Evolutionary conservation across 2,113 vertebrate species (phyloP).

Genomic region (Actenoides hombroni): DNA sequence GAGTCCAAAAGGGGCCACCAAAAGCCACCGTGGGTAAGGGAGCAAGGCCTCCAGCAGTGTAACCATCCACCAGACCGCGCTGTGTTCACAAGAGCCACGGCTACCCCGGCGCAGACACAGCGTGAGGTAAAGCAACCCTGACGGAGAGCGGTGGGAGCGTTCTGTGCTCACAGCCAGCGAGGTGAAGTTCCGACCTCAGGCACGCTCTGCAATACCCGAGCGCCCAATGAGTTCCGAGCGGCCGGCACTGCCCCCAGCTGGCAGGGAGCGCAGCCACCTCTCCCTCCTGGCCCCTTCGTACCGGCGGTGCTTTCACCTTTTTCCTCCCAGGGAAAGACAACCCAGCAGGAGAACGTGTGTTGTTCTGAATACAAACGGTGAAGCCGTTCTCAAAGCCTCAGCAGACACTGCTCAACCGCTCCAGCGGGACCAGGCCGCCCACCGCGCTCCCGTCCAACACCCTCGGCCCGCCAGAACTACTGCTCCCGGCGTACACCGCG

Average conservation of each 20-base stretch:
- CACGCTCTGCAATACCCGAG: no score
- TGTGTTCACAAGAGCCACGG: fast-evolving
- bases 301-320: neutral
- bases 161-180: no score
- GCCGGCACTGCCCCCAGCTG: neutral
- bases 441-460: neutral
- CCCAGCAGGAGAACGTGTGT: fast-evolving
- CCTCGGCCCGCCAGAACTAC: neutral
- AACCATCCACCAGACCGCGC: fast-evolving
- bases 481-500: neutral
- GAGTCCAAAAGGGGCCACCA: no score
- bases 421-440: no score
- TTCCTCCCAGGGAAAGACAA: neutral
- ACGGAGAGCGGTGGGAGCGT: fast-evolving
- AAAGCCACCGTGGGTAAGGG: fast-evolving
- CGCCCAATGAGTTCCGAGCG: no score
- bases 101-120: fast-evolving
- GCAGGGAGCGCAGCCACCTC: no score
- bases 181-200: fast-evolving
- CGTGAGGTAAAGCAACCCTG: neutral
- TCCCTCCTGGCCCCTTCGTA: no score
- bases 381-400: fast-evolving
- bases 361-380: fast-evolving
- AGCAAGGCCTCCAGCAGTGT: fast-evolving
- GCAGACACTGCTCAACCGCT: neutral